Evolutionary conservation across 2,797 vertebrate genomes (phyloP).

Genomic region (Phalloptychus januarius): DNA sequence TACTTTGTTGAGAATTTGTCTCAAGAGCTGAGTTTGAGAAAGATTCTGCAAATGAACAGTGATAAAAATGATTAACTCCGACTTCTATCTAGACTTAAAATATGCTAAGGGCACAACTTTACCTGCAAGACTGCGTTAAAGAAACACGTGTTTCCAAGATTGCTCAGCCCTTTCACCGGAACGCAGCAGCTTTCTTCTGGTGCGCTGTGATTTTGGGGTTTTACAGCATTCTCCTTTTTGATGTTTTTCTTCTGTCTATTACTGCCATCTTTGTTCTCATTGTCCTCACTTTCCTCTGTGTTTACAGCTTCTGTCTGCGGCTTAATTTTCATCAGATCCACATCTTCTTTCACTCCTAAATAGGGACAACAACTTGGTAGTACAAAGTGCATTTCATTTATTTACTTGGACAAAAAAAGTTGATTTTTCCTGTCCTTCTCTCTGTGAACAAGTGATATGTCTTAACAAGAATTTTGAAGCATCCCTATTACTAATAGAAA

Average conservation of each 20-base stretch:
- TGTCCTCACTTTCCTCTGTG: conserved; percentile 67
- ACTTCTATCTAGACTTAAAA: background rate
- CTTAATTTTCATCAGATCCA: conserved; percentile 26
- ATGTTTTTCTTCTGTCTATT: conserved; percentile 77
- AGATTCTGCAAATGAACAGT: conserved; percentile 83
- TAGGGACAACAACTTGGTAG: conserved; percentile 3
- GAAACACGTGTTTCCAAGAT: conserved; percentile 97
- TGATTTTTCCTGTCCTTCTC: background rate
- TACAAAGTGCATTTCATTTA: background rate
- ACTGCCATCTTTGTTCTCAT: conserved; percentile 80
- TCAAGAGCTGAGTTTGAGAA: conserved; percentile 91
- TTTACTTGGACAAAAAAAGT: background rate
- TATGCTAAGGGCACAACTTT: background rate
- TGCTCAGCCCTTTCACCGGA: conserved; percentile 92
- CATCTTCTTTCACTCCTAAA: conserved; percentile 61
- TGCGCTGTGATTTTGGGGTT: conserved; percentile 43
- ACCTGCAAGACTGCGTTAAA: conserved; percentile 99
- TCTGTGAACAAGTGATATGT: background rate
- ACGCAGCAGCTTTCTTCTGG: conserved; percentile 36
- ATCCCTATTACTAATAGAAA: background rate
- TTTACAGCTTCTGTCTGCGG: conserved; percentile 34
- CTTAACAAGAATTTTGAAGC: background rate
- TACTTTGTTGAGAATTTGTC: conserved; percentile 85
- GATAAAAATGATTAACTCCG: background rate
- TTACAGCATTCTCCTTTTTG: conserved; percentile 75